Evolutionary conservation across 1,140 invertebrate genomes (phyloP).

Genomic region (Aphelenchoides avenae): DNA sequence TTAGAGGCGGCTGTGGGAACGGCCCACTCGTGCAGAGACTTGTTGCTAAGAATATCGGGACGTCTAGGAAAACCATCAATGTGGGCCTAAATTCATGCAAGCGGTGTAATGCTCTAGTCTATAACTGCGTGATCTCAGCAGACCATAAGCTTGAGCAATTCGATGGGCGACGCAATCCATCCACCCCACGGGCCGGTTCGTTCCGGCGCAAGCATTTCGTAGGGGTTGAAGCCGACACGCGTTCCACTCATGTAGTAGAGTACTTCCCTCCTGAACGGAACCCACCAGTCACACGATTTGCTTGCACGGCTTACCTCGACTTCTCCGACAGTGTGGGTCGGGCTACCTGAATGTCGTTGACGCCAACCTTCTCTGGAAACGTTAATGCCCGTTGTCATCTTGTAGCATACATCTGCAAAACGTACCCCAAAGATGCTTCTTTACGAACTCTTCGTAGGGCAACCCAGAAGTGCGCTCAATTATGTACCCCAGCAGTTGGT

Average conservation of each 20-base stretch:
- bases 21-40: slow-evolving; percentile 45
- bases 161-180: slow-evolving; percentile 59
- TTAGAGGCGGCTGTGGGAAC: slow-evolving; percentile 51
- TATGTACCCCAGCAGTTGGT: slow-evolving; percentile 55
- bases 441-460: slow-evolving; percentile 55
- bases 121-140: slow-evolving; percentile 5
- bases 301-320: slow-evolving; percentile 34
- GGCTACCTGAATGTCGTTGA: slow-evolving; percentile 53
- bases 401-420: too few relatives aligned
- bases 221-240: slow-evolving; percentile 53
- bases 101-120: slow-evolving; percentile 2
- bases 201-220: slow-evolving; percentile 52
- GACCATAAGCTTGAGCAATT: slow-evolving; percentile 53
- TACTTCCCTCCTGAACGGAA: slow-evolving; percentile 49
- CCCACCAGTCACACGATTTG: neutral
- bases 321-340: slow-evolving; percentile 51
- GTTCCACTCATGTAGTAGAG: slow-evolving; percentile 57
- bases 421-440: slow-evolving; percentile 53
- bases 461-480: slow-evolving; percentile 51
- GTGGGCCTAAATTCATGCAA: slow-evolving; percentile 23
- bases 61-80: slow-evolving; percentile 48
- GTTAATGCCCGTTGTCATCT: too few relatives aligned
- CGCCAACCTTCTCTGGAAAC: slow-evolving; percentile 44
- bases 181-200: slow-evolving; percentile 58
- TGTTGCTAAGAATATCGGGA: slow-evolving; percentile 42